Evolutionary conservation across 2,888 invertebrate species (phyloP), one percentile per base, ranked within the genome.

Genomic region (Ophion obscuratus): DNA sequence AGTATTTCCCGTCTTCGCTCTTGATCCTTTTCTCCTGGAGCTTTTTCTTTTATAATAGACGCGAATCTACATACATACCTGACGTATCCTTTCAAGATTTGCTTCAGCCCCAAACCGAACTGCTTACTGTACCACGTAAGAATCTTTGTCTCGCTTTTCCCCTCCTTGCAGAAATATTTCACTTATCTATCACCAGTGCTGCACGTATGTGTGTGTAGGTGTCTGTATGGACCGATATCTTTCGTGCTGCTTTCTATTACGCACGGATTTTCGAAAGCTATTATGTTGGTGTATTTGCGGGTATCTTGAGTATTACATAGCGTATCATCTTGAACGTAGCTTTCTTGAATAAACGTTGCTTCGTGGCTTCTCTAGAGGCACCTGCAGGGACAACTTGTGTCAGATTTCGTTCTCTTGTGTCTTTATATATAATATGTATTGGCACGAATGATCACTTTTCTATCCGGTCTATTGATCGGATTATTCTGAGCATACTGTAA

Each of bases 71-170:
- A 62, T 61, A 31, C 71, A 20, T 36, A 73, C 53, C 31, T 47
- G 68, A 61, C 68, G 66, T 70, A 61, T 10, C 68, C 73, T 68
- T 59, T 67, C 67, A 24, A 71, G 67, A 61, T 79, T 75, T 71
- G 64, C 47, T 64, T 44, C 53, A 36, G 24, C 62, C 57, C 71
- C 40, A 76, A 81, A 76, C 70, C 44, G 57, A 36, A 11, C 71
- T 14, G 47, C 47, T 47, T 3, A 14, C 53, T 24, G 47, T 47
- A 67, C 59, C 57, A n/a, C 27, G 20, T 57, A 24, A 24, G 53
- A 44, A 24, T 24, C n/a, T 67, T 61, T 67, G 83, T 47, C 73
- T 17, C 47, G 47, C 61, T 83, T 74, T 59, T 44, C 57, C 31
- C 40, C 67, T 61, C 44, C 74, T 83, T 79, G 67, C 27, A 57